A percentile compares a stretch with the other conserved stretches of the same genome.
Conservation (phyloP, 1,140 invertebrate genomes). For the Zaprionus tsacasi region DNA sequence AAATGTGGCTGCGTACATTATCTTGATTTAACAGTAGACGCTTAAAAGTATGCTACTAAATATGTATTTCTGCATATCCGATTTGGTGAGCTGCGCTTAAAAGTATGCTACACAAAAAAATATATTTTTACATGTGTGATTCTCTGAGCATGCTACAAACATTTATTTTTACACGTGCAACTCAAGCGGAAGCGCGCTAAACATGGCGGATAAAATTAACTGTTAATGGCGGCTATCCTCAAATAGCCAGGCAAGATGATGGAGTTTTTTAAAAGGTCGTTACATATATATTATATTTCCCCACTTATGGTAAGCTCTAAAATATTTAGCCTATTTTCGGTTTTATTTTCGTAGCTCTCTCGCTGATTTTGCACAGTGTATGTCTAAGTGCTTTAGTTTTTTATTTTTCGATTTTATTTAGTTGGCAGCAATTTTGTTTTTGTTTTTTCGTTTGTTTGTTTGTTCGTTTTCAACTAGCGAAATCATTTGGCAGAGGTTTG, state of each 20-base stretch:
- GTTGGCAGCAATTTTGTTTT: constrained; percentile 25
- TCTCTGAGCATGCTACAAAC: constrained; percentile 25
- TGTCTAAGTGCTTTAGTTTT: constrained; percentile 33
- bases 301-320: background rate
- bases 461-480: constrained; percentile 17
- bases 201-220: background rate
- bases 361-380: constrained; percentile 34
- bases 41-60: too few relatives aligned
- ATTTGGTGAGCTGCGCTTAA: background rate
- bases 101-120: constrained; percentile 23
- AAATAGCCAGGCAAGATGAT: background rate
- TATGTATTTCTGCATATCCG: too few relatives aligned
- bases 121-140: background rate
- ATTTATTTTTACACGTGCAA: constrained; percentile 1
- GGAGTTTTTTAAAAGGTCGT: background rate
- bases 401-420: background rate
- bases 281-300: background rate
- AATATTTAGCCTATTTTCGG: too few relatives aligned
- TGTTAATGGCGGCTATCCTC: background rate
- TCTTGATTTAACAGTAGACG: background rate
- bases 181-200: constrained; percentile 16
- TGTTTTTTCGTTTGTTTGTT: constrained; percentile 11
- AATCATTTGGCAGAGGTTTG: constrained; percentile 43
- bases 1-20: too few relatives aligned
- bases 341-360: background rate